Conservation (phyloP, 2,888 invertebrate genomes). For the Aphidius colemani region DNA sequence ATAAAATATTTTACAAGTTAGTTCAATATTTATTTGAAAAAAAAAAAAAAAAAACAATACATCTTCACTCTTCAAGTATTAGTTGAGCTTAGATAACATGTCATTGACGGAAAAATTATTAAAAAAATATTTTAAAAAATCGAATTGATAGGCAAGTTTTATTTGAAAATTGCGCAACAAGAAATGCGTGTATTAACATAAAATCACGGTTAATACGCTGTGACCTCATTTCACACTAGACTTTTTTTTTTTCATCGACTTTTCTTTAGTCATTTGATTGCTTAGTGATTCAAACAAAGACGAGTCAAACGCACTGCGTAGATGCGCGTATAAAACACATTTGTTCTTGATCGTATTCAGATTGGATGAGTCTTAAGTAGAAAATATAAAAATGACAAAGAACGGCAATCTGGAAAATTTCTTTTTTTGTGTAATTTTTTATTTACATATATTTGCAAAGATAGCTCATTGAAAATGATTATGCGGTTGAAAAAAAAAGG, state of each 20-base stretch:
- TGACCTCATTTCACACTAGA: slow-evolving; percentile 13
- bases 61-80: too few relatives aligned
- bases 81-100: too few relatives aligned
- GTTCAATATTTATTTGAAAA: too few relatives aligned
- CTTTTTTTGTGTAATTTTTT: too few relatives aligned
- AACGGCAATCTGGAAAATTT: not conserved
- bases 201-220: not conserved
- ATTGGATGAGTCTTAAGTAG: slow-evolving; percentile 10
- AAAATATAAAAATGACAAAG: not conserved
- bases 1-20: too few relatives aligned
- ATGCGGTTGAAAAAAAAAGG: too few relatives aligned
- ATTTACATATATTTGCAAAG: too few relatives aligned
- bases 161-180: slow-evolving; percentile 8
- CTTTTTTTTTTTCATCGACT: slow-evolving; percentile 9
- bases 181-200: not conserved
- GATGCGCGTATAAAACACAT: slow-evolving; percentile 5
- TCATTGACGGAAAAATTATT: not conserved
- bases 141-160: not conserved
- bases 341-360: not conserved
- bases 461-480: too few relatives aligned
- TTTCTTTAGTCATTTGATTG: slow-evolving; percentile 11
- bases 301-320: slow-evolving; percentile 3
- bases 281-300: slow-evolving; percentile 18
- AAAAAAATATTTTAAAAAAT: not conserved
- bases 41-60: not conserved